Evolutionary conservation across 2,888 invertebrate species (phyloP).

Genomic region (Lacanobia oleracea): DNA sequence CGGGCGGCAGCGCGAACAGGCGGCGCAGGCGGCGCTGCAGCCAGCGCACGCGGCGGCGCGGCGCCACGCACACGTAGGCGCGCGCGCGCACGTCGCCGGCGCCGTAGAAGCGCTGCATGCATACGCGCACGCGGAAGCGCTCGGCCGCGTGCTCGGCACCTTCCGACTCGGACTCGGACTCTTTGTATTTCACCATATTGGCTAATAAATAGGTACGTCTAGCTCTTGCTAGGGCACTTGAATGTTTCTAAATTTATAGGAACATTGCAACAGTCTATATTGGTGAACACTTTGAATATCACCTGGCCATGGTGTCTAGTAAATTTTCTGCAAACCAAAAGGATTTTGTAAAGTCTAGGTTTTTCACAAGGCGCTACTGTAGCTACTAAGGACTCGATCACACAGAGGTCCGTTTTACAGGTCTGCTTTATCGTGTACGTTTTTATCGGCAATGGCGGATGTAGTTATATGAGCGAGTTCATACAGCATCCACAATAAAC

Average conservation of each 20-base stretch:
- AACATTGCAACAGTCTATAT: neutral
- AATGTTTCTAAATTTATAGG: neutral
- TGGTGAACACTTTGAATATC: neutral
- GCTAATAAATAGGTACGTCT: neutral
- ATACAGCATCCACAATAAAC: no score
- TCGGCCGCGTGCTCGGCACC: conserved; percentile 15
- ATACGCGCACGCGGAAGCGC: conserved; percentile 75
- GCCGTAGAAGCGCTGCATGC: conserved; percentile 72
- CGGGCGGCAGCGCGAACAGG: conserved; percentile 69
- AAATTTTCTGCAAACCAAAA: neutral
- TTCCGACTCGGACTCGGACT: conserved; percentile 26
- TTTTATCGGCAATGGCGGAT: no score
- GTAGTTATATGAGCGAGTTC: no score
- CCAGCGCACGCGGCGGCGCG: conserved; percentile 73
- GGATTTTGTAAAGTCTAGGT: neutral
- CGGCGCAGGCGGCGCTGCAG: conserved; percentile 75
- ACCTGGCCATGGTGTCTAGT: neutral
- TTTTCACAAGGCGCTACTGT: no score
- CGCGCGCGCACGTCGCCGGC: conserved; percentile 75
- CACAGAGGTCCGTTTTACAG: no score
- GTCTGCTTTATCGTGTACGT: no score
- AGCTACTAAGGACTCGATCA: no score
- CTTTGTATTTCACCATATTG: conserved; percentile 45
- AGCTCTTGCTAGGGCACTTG: neutral
- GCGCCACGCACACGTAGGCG: conserved; percentile 61